Base-by-base conservation (phyloP, 2,113 vertebrate species). In the Amphilophus citrinellus region DNA sequence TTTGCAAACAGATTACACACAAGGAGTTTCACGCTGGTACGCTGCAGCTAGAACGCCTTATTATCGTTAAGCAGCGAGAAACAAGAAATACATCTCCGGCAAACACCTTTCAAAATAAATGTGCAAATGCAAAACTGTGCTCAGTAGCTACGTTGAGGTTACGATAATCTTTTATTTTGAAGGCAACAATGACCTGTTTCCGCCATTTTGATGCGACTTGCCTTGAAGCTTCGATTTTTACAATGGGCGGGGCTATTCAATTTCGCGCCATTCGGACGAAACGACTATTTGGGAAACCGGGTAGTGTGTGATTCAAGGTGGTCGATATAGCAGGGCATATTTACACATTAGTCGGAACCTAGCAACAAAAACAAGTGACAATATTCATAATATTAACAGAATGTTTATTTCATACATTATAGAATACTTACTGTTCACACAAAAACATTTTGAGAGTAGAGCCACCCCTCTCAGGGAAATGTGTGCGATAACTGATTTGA, bases 251-350 rank as follows among this genome's bases (percentile, higher is more conserved):
- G 3, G 61, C 68, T 59, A 5, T 3, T 5, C 5, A 3, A 10
- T 93, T 95, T 95, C 93, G 91, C 94, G 94, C 94, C 93, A 93
- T 14, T 3, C 2, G 66, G 92, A 90, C 15, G 47, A 90, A 83
- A 87, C 86, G 89, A 93, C 37, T 79, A 2, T 7, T 8, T 20
- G 2, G 32, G 4, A 61, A 81, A 53, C 1, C 10, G 68, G 88
- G 71, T 7, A 3, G 9, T 13, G 0, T 20, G 0, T 10, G 2
- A 10, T 15, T 61, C 44, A 11, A 1, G 2, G 37, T 2, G 1
- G 3, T 15, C 11, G 0, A 17, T 15, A 13, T 1, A 7, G 3
- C 7, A 7, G 7, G 37, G 37, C 8, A 2, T 37, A 37, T 9
- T 37, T 53, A 75, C 1, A 62, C 32, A 39, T 13, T 35, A 32